Evolutionary conservation across 2,797 vertebrate genomes (phyloP), one percentile per base, ranked within the genome.

Genomic region (Sardinella longiceps): DNA sequence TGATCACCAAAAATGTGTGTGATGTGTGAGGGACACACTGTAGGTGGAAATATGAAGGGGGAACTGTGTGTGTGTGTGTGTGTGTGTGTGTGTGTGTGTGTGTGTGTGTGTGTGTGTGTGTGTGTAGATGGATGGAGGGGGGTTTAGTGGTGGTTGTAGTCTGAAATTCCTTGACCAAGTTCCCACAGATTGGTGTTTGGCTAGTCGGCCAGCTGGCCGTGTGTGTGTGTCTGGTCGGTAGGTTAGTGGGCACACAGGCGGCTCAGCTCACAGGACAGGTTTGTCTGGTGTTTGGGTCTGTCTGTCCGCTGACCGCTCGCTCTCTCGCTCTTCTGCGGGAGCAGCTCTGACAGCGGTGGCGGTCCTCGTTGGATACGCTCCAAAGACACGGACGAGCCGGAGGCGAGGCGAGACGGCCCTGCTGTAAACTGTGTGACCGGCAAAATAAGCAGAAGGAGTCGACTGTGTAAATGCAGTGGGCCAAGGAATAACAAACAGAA

Each of bases 391-490:
- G 89, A 77, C 82, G 86, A 88, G 77, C 82, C 86, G 90, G 90
- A 87, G 84, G 74, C 86, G 85, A 18, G 14, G 50, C 50, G 50
- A 51, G 50, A 51, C 14, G 50, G 15, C 18, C 50, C 89, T 88
- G 39, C 86, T 89, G 90, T 91, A 92, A 93, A 93, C 89, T 82
- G 60, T 87, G 88, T 39, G 30, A 89, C 89, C 91, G 88, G 88
- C 89, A 92, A 92, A 94, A 93, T 92, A 93, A 94, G 91, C 93
- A 92, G 74, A 83, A 51, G 84, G 90, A 91, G 87, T 88, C 83
- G 86, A 85, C 88, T 89, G 83, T 89, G 90, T 91, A 91, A 93
- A 92, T 87, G 84, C 84, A 88, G 87, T 50, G 86, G 87, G 89
- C 83, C 80, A 70, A 89, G 86, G 88, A 91, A 89, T 88, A 92